Conservation (phyloP, 2,113 vertebrate genomes). For the Pluvianellus socialis region DNA sequence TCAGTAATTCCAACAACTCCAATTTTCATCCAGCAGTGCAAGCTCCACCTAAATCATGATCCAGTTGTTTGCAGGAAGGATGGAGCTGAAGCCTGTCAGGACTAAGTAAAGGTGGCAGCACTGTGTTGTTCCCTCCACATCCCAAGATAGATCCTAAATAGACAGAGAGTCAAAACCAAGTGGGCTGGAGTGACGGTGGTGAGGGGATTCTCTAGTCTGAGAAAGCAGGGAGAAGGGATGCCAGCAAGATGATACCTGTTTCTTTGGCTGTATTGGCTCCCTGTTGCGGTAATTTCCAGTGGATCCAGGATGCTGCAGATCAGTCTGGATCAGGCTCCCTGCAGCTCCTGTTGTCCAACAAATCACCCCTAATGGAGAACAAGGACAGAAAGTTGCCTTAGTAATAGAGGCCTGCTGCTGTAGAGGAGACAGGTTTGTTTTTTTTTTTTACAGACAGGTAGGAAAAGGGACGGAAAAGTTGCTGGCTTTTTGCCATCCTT, state of each 20-base stretch:
- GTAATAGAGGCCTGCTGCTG: not conserved
- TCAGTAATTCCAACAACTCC: not conserved
- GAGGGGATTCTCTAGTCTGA: not conserved
- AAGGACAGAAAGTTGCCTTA: not conserved
- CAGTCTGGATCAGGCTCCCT: not conserved
- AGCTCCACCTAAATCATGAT: not conserved
- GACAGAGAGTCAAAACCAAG: not conserved
- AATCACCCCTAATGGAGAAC: not conserved
- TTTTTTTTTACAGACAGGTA: not conserved
- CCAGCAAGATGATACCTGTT: not conserved
- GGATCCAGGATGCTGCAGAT: not conserved
- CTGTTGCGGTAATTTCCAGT: not conserved
- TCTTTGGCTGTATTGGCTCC: not conserved
- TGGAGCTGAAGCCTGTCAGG: not conserved
- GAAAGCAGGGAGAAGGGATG: not conserved
- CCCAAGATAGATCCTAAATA: not conserved
- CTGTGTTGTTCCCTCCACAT: not conserved
- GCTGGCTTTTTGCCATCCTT: not conserved
- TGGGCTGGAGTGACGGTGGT: not conserved
- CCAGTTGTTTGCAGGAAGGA: not conserved
- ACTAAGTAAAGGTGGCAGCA: not conserved
- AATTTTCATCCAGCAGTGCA: not conserved
- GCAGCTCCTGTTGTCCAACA: not conserved
- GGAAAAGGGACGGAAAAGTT: not conserved
- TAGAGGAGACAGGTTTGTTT: not conserved